A percentile compares a stretch with the other conserved stretches of the same genome.
Conservation (phyloP, 2,113 vertebrate genomes). For the Callithrix jacchus region DNA sequence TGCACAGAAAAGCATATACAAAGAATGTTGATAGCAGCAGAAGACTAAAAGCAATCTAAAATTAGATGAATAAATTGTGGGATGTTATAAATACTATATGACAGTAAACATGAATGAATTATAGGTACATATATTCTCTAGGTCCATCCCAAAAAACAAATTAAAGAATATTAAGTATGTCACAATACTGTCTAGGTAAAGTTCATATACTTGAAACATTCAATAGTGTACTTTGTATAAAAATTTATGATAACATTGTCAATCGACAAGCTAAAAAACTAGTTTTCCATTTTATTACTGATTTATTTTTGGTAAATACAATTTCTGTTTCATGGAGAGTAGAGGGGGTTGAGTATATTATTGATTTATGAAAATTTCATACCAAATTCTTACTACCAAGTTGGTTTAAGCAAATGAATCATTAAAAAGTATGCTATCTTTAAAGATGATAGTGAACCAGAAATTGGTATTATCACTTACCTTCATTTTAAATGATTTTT, state of each 20-base stretch:
- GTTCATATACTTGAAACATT: constrained; percentile 16
- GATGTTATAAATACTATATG: neutral
- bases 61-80: neutral
- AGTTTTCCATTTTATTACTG: neutral
- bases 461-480: neutral
- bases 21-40: neutral
- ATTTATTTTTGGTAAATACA: neutral
- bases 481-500: neutral
- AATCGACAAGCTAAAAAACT: neutral
- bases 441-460: neutral
- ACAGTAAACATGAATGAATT: constrained; percentile 20
- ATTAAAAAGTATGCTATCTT: constrained; percentile 9
- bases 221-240: neutral
- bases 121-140: neutral
- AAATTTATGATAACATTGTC: neutral
- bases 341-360: neutral
- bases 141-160: constrained; percentile 11
- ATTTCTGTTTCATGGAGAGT: neutral
- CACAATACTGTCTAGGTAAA: neutral
- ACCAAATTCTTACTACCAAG: constrained; percentile 20
- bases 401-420: constrained; percentile 20
- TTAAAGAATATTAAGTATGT: constrained; percentile 18
- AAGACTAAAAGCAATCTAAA: constrained; percentile 43
- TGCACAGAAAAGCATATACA: neutral
- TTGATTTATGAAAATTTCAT: constrained; percentile 16